Base-by-base conservation (phyloP, 2,797 vertebrate genomes). In the Selene dorsalis region DNA sequence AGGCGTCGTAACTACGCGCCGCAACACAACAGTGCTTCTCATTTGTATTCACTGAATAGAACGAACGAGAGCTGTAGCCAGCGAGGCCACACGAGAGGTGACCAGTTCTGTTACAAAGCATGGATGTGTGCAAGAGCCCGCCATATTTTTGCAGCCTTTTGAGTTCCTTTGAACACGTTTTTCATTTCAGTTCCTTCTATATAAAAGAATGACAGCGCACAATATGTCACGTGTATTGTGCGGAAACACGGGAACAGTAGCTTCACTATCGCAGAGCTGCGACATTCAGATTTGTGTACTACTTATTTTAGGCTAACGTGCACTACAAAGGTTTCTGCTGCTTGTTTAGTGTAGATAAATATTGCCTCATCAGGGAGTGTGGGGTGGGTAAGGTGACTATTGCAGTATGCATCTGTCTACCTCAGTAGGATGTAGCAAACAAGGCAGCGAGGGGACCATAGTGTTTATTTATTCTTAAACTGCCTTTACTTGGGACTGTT, bases 401-500 rank as follows among this genome's bases (percentile, higher is more conserved):
- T 88, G 84, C 86, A 88, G 87, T 79, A 76, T 50, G 80, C 84
- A 79, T 88, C 78, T 59, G 89, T 92, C 91, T 93, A 93, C 92
- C 93, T 94, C 92, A 89, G 85, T 79, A 75, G 89, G 82, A 89
- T 87, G 89, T 86, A 90, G 89, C 87, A 83, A 84, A 83, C 66
- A 64, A 69, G 84, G 75, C 84, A 78, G 85, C 56, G 14, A 69
- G 65, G 79, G 84, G 79, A 88, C 83, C 87, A 80, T 2, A 50
- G 61, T 20, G 62, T 73, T 71, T 80, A 80, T 88, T 87, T 82
- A 80, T 89, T 89, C 77, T 84, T 52, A 89, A 91, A 87, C 91
- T 94, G 93, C 94, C 94, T 94, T 93, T 86, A 79, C 77, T 90
- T 87, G 88, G 88, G 85, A 87, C 87, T 88, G 86, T 80, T 64